Base-by-base conservation (phyloP, 2,797 vertebrate species). In the Amazona ochrocephala region DNA sequence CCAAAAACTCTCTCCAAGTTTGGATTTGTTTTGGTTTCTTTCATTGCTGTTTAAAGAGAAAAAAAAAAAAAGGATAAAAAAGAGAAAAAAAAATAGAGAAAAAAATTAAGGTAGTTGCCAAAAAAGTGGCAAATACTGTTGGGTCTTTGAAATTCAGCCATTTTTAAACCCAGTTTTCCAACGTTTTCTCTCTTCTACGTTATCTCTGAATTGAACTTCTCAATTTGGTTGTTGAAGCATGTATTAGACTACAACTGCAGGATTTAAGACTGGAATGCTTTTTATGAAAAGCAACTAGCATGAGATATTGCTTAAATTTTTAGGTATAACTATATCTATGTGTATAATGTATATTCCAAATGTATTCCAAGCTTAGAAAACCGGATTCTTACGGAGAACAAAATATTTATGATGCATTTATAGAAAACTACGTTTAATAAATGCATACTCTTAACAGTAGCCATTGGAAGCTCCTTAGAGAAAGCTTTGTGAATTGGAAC, bases 381-480 rank as follows among this genome's bases (percentile, higher is more conserved):
- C 95, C 94, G 54, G 96, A 98, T 98, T 98, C 98, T 95, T 98
- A 97, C 50, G 96, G 97, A 97, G 97, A 97, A 97, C 95, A 96
- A 88, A 97, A 96, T 98, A 98, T 98, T 98, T 98, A 98, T 98
- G 97, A 98, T 97, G 97, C 98, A 97, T 98, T 98, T 98, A 97
- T 97, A 97, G 96, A 97, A 95, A 97, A 94, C 89, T 95, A 95
- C 93, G 80, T 94, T 91, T 96, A 96, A 96, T 97, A 97, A 98
- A 97, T 97, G 95, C 97, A 97, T 91, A 96, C 89, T 82, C 39
- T 81, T 89, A 91, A 93, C 94, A 96, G 95, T 95, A 97, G 94
- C 94, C 91, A 96, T 96, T 94, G 94, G 95, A 94, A 95, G 97
- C 93, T 97, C 97, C 97, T 96, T 96, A 96, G 95, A 83, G 61